These are phyloP conservation scores for Drosophila nr. perissopoda DNA, from an alignment of 2,888 invertebrate species.

Conservation along the genomic window DNA sequence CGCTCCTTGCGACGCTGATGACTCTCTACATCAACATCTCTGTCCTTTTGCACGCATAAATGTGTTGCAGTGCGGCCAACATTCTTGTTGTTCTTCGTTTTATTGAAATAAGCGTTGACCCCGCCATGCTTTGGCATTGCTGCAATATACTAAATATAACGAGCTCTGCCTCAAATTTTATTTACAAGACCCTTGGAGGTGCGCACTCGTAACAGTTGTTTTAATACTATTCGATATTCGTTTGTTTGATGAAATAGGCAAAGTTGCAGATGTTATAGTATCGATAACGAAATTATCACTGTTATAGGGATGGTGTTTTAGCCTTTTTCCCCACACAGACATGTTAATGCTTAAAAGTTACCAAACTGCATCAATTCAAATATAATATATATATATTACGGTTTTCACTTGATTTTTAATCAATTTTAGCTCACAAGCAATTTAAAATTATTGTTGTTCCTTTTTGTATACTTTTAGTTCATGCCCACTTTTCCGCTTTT, in stretches of 20 bases:
- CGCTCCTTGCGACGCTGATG: constrained; percentile 77
- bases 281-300: background rate
- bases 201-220: background rate
- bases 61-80: constrained; percentile 65
- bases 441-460: background rate
- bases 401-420: background rate
- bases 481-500: background rate
- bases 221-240: background rate
- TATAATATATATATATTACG: background rate
- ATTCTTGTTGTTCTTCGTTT: background rate
- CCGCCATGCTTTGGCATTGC: background rate
- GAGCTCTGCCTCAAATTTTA: background rate
- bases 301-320: background rate
- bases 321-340: background rate
- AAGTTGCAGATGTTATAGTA: background rate
- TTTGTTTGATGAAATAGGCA: background rate
- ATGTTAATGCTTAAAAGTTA: background rate
- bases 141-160: background rate
- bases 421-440: background rate
- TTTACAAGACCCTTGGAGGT: background rate
- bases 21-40: constrained; percentile 70
- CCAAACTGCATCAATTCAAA: background rate
- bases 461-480: background rate
- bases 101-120: background rate
- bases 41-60: constrained; percentile 65